These are phyloP conservation scores for Mormyrops attenuatus DNA, from an alignment of 2,797 vertebrate species.

Conservation along the genomic window DNA sequence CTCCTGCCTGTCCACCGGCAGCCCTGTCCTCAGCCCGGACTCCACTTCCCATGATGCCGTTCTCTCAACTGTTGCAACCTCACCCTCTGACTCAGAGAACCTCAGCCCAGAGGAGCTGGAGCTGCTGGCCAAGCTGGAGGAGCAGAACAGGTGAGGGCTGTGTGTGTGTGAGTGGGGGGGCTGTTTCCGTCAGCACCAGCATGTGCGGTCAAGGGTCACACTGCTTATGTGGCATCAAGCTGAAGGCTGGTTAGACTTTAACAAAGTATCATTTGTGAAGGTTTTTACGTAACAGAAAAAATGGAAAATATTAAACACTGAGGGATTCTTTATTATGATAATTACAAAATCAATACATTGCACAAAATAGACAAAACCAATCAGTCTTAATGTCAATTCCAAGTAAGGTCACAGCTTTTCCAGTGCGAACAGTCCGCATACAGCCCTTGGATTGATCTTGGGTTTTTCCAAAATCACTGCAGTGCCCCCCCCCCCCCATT, in stretches of 20 bases:
- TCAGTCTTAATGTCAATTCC: neutral
- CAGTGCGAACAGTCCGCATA: neutral
- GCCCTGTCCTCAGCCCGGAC: slow-evolving; percentile 84
- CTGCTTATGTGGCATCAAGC: neutral
- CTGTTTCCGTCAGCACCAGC: neutral
- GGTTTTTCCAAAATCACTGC: neutral
- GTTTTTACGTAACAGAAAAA: neutral
- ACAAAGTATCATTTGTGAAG: neutral
- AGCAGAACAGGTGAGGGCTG: slow-evolving; percentile 81
- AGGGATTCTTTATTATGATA: neutral
- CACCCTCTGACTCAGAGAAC: slow-evolving; percentile 83
- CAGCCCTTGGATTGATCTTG: neutral
- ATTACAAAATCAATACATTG: neutral
- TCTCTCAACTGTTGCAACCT: slow-evolving; percentile 71
- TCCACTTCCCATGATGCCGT: slow-evolving; percentile 79
- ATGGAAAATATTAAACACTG: neutral
- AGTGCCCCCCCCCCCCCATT: neutral
- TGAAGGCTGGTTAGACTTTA: neutral
- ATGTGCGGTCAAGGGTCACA: neutral
- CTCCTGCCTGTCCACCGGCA: slow-evolving; percentile 64
- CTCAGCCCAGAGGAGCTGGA: slow-evolving; percentile 90
- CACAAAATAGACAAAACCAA: neutral
- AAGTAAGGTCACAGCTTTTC: neutral
- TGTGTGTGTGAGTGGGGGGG: neutral
- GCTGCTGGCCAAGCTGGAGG: slow-evolving; percentile 88